These are phyloP conservation scores for Triplophysa tibetana DNA, from an alignment of 2,113 vertebrate species.

Conservation along the genomic window DNA sequence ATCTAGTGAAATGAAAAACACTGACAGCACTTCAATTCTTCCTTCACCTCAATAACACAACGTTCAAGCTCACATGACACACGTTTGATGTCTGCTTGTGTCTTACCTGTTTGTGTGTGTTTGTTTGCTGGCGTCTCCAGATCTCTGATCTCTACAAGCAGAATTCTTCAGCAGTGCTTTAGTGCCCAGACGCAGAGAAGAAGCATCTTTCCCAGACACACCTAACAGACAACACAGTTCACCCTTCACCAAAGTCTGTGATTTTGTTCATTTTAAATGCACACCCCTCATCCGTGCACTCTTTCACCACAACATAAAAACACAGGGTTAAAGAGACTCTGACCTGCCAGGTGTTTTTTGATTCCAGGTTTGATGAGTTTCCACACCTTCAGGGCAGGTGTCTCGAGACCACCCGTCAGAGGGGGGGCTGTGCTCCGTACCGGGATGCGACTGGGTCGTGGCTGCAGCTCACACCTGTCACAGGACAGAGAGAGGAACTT, in stretches of 20 bases:
- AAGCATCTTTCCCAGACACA: constrained; percentile 56
- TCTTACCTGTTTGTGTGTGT: constrained; percentile 58
- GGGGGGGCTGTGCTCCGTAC: constrained; percentile 54
- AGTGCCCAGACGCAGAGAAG: constrained; percentile 48
- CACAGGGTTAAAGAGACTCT: neutral
- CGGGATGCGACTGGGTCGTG: constrained; percentile 68
- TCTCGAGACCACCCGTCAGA: constrained; percentile 44
- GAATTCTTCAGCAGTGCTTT: constrained; percentile 56
- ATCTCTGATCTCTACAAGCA: constrained; percentile 43
- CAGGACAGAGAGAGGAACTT: neutral
- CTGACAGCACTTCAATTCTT: no score
- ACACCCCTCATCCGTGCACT: no score
- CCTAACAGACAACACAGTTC: constrained; percentile 32
- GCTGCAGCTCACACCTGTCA: constrained; percentile 67
- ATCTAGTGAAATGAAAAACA: neutral
- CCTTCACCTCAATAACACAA: no score
- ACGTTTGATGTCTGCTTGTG: neutral
- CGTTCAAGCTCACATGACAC: no score
- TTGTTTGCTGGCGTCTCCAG: constrained; percentile 35
- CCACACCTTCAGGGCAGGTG: constrained; percentile 64
- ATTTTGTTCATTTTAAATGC: neutral
- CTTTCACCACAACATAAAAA: neutral
- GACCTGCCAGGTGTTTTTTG: constrained; percentile 65
- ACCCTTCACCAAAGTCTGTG: neutral
- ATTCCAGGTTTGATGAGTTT: constrained; percentile 68